Percentiles rank a stretch among this genome's conserved stretches.
phyloP scores from a whole-genome alignment of 1,140 invertebrate genomes.

The Drosophila bocqueti region DNA sequence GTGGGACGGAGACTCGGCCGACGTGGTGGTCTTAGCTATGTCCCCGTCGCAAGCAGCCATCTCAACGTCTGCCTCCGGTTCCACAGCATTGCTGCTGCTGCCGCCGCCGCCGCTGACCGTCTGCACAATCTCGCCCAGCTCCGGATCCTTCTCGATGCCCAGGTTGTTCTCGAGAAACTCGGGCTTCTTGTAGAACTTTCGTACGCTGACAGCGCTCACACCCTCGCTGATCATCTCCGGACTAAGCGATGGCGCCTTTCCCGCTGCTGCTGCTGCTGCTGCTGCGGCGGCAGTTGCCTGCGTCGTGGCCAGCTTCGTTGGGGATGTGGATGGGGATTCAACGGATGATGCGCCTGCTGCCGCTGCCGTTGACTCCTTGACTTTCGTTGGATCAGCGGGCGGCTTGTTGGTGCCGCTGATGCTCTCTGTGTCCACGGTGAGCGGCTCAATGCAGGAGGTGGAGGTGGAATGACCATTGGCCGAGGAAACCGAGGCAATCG shows the following conservation, averaged over 20 bases:
- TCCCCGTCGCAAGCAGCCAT: background rate
- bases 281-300: background rate
- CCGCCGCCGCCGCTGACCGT: constrained; percentile 44
- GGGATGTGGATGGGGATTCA: background rate
- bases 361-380: constrained; percentile 12
- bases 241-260: constrained; percentile 72
- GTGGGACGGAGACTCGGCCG: background rate
- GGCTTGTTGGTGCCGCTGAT: constrained; percentile 3
- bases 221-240: constrained; percentile 82
- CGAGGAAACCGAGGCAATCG: background rate
- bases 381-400: constrained; percentile 9
- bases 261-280: background rate
- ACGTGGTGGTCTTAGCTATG: background rate
- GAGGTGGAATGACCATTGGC: constrained; percentile 53
- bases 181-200: constrained; percentile 83
- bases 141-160: constrained; percentile 84
- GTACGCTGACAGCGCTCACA: constrained; percentile 78
- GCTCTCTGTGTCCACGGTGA: constrained; percentile 61
- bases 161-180: constrained; percentile 84
- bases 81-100: constrained; percentile 23
- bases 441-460: constrained; percentile 51
- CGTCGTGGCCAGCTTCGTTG: background rate
- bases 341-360: background rate
- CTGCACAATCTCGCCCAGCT: constrained; percentile 83
- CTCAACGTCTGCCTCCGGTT: background rate